These are phyloP conservation scores for Xestia xanthographa DNA, from an alignment of 2,888 invertebrate genomes.

Conservation along the genomic window DNA sequence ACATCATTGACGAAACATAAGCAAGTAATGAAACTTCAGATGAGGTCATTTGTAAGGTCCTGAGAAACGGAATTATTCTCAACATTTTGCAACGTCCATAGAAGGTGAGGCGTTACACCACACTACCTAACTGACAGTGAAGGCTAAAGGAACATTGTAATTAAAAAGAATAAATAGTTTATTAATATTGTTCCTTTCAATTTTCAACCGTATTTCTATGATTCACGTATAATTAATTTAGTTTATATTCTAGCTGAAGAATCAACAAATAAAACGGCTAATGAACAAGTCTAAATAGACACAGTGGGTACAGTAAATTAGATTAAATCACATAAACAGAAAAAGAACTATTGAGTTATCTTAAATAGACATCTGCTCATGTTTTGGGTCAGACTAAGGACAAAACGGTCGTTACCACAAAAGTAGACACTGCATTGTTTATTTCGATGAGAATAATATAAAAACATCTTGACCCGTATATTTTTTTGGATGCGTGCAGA, in stretches of 20 bases:
- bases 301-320: neutral
- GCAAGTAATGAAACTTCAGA: conserved; percentile 16
- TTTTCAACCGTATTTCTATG: neutral
- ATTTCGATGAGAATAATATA: neutral
- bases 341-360: neutral
- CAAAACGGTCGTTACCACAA: conserved; percentile 10
- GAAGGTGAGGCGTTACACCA: neutral
- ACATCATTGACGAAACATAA: conserved; percentile 6
- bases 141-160: neutral
- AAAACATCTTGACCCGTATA: neutral
- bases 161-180: neutral
- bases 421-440: conserved; percentile 7
- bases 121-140: neutral
- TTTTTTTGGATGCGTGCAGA: neutral
- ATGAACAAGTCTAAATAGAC: neutral
- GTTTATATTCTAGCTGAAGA: neutral
- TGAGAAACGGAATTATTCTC: conserved; percentile 41
- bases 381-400: conserved; percentile 12
- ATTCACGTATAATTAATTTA: neutral
- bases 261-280: neutral
- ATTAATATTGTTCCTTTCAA: neutral
- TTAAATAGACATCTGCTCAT: neutral
- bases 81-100: neutral
- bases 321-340: conserved; percentile 4
- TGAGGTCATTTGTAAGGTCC: conserved; percentile 31